Percentiles rank a stretch among this genome's conserved stretches.
Evolutionary conservation across 2,113 vertebrate genomes (phyloP).

Genomic region (Physeter macrocephalus): DNA sequence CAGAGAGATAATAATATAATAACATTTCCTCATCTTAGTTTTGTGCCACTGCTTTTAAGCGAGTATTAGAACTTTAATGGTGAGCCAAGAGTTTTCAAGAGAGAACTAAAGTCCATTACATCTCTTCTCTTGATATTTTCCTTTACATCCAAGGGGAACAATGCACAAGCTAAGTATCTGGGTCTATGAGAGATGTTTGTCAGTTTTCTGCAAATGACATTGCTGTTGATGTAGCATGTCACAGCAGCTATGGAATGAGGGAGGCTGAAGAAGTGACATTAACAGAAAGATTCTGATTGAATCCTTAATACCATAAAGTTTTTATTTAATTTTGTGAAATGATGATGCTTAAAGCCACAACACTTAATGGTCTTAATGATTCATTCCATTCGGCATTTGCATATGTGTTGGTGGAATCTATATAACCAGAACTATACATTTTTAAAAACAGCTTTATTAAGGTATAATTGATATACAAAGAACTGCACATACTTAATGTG

Average conservation of each 20-base stretch:
- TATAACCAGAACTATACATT: background rate
- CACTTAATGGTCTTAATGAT: background rate
- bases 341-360: background rate
- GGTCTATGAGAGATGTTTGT: background rate
- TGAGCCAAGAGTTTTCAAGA: background rate
- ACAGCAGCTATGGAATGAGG: background rate
- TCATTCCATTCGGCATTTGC: background rate
- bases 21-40: background rate
- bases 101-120: background rate
- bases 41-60: background rate
- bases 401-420: background rate
- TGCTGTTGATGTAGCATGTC: background rate
- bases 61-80: background rate
- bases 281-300: background rate
- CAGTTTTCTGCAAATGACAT: background rate
- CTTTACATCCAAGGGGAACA: background rate
- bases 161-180: background rate
- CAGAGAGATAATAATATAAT: conserved; percentile 11
- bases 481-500: background rate
- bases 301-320: background rate
- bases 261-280: background rate
- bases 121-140: background rate
- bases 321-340: conserved; percentile 21
- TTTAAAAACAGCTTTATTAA: background rate
- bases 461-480: background rate